Evolutionary conservation across 2,797 vertebrate genomes (phyloP).

Genomic region (Parotocinclus haroldoi): DNA sequence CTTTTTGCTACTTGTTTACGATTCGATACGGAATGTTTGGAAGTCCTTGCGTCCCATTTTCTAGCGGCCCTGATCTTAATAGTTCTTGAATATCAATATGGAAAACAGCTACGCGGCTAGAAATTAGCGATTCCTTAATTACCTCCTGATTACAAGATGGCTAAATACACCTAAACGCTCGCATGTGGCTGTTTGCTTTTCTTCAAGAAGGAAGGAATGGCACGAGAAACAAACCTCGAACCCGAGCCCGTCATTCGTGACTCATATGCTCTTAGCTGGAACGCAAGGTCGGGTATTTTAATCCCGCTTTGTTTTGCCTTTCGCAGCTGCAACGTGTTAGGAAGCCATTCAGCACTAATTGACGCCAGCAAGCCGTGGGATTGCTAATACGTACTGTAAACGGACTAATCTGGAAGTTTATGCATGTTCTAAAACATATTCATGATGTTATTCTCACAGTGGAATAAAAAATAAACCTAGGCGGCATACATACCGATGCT

Average conservation of each 20-base stretch:
- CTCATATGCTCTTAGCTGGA: constrained; percentile 13
- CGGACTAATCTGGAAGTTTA: constrained; percentile 25
- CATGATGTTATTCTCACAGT: neutral
- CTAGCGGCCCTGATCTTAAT: neutral
- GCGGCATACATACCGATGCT: neutral
- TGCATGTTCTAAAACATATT: constrained; percentile 17
- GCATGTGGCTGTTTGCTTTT: constrained; percentile 25
- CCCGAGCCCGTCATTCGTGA: constrained; percentile 8
- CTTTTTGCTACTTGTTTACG: no score
- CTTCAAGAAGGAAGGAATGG: constrained; percentile 25
- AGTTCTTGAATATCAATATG: neutral
- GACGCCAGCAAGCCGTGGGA: constrained; percentile 19
- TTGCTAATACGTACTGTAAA: constrained; percentile 28
- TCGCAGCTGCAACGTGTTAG: constrained; percentile 29
- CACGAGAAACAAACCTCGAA: constrained; percentile 18
- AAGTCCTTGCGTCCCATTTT: constrained; percentile 15
- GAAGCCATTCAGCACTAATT: constrained; percentile 7
- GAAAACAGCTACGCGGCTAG: constrained; percentile 22
- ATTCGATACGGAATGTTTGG: constrained; percentile 2
- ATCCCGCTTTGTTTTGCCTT: constrained; percentile 22
- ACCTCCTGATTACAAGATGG: neutral
- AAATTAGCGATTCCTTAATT: constrained; percentile 12
- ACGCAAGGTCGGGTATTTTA: constrained; percentile 25
- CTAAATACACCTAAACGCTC: constrained; percentile 17
- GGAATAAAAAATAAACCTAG: constrained; percentile 17